phyloP scores from a whole-genome alignment of 2,113 vertebrate genomes.

The Alligator mississippiensis region DNA sequence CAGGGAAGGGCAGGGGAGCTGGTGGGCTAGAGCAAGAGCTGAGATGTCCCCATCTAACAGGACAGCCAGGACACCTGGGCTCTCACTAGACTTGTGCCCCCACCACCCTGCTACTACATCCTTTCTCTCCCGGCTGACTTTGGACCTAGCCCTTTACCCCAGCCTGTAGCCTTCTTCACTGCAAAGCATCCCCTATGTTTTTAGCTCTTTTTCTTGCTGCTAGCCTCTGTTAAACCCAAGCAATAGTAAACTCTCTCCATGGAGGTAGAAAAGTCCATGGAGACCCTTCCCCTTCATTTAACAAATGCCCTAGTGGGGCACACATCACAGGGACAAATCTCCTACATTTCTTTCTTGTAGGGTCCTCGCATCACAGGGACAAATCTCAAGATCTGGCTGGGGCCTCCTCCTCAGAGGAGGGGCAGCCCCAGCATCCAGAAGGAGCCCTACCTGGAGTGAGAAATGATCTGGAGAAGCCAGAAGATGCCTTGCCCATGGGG shows the following conservation, averaged over 20 bases:
- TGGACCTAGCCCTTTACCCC: too few species aligned
- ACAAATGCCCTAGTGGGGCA: not conserved
- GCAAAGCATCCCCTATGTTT: not conserved
- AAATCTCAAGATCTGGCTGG: not conserved
- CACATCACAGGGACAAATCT: too few species aligned
- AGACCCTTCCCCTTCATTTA: not conserved
- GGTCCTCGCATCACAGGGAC: too few species aligned
- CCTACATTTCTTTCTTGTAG: too few species aligned
- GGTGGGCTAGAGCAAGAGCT: not conserved
- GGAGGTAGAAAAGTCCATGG: not conserved
- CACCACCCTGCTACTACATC: not conserved
- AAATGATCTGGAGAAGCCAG: not conserved
- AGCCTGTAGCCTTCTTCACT: too few species aligned
- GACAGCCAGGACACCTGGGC: not conserved
- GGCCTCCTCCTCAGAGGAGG: not conserved
- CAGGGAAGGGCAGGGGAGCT: not conserved
- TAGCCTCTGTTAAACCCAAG: not conserved
- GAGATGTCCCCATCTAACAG: not conserved
- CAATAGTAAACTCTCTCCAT: too few species aligned
- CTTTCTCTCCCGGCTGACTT: not conserved
- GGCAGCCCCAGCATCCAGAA: not conserved
- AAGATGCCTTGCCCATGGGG: not conserved
- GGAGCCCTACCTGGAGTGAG: not conserved
- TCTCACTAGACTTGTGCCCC: not conserved
- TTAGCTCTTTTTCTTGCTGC: not conserved